Evolutionary conservation across 2,888 invertebrate genomes (phyloP).

Genomic region (Nomada fabriciana): DNA sequence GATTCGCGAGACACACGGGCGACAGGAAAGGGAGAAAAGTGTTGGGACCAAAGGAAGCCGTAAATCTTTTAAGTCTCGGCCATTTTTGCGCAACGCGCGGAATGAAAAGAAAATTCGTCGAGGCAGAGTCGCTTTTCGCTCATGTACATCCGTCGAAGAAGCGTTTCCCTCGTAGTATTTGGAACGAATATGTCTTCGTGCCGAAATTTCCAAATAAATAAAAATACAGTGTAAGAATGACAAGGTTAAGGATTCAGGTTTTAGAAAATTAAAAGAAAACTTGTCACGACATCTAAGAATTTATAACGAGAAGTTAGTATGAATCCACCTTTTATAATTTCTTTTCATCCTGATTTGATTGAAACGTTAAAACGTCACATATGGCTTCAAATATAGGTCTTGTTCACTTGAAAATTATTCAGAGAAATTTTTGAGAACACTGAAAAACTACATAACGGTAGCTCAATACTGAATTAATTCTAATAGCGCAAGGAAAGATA

Average conservation of each 20-base stretch:
- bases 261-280: neutral
- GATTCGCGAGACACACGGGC: constrained; percentile 33
- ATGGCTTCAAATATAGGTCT: constrained; percentile 26
- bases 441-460: constrained; percentile 8
- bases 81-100: constrained; percentile 53
- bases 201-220: constrained; percentile 7
- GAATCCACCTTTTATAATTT: neutral
- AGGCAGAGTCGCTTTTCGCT: constrained; percentile 25
- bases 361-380: constrained; percentile 34
- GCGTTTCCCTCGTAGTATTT: neutral
- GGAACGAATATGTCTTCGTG: neutral
- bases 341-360: neutral
- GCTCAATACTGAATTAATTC: too few species aligned
- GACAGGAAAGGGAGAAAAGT: constrained; percentile 1
- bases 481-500: too few species aligned
- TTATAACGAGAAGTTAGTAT: neutral
- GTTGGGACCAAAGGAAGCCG: constrained; percentile 48
- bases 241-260: neutral
- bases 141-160: constrained; percentile 22
- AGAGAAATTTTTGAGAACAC: constrained; percentile 8
- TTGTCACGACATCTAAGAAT: neutral
- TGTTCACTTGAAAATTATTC: constrained; percentile 44
- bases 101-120: constrained; percentile 46
- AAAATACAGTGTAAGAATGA: neutral
- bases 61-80: constrained; percentile 61